These are phyloP conservation scores for Amphiprion percula DNA, from an alignment of 2,113 vertebrate genomes.

Conservation along the genomic window DNA sequence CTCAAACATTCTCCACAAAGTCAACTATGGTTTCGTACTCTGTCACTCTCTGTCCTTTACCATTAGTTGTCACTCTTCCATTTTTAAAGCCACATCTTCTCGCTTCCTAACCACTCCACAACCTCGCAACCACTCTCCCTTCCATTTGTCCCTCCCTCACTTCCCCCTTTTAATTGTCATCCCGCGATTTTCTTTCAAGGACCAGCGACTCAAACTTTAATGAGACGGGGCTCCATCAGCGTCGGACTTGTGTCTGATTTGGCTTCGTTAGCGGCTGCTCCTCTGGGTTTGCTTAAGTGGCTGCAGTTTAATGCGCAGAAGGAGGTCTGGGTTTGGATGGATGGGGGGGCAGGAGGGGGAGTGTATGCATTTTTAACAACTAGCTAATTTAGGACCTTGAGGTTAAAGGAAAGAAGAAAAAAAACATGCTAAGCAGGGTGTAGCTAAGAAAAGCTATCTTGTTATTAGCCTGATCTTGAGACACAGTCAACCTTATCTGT, in stretches of 20 bases:
- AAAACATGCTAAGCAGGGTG: constrained; percentile 39
- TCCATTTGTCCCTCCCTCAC: constrained; percentile 43
- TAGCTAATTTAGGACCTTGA: constrained; percentile 74
- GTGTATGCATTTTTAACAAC: constrained; percentile 79
- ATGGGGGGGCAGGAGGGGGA: background rate
- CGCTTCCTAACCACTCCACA: constrained; percentile 36
- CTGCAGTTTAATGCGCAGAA: constrained; percentile 80
- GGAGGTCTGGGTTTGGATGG: constrained; percentile 58
- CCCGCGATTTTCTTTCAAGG: constrained; percentile 57
- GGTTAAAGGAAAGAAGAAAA: constrained; percentile 9
- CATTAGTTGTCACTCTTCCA: constrained; percentile 57
- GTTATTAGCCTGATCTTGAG: constrained; percentile 39
- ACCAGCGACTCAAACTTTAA: constrained; percentile 79
- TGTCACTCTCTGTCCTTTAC: constrained; percentile 9
- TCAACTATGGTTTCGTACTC: background rate
- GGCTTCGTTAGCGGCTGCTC: constrained; percentile 71
- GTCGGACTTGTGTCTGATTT: constrained; percentile 63
- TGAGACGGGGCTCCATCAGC: constrained; percentile 71
- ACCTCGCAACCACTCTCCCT: constrained; percentile 39
- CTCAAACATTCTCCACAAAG: background rate
- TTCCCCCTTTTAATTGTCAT: constrained; percentile 68
- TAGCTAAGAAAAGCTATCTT: constrained; percentile 52
- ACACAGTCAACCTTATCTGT: constrained; percentile 3
- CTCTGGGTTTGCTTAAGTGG: constrained; percentile 83
- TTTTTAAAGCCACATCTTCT: constrained; percentile 60